phyloP scores from a whole-genome alignment of 2,113 vertebrate species.

The Microtus oregoni region DNA sequence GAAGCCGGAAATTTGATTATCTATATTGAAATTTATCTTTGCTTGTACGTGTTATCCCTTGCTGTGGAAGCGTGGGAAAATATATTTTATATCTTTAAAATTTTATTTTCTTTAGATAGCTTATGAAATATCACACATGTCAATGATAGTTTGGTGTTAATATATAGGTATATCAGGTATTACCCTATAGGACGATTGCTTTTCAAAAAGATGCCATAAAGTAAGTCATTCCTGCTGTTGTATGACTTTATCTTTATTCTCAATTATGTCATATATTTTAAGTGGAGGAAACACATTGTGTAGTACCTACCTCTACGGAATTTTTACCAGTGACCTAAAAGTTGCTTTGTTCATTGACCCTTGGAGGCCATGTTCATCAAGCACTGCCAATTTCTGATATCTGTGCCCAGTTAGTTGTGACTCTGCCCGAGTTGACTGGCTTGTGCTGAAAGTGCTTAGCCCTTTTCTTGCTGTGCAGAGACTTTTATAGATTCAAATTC shows the following conservation, averaged over 20 bases:
- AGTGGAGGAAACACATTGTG: not conserved
- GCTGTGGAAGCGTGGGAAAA: not conserved
- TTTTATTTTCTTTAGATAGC: not conserved
- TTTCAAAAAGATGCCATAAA: not conserved
- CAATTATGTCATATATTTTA: not conserved
- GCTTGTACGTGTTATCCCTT: not conserved
- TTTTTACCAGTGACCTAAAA: not conserved
- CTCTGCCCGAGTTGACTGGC: not conserved
- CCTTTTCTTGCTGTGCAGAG: not conserved
- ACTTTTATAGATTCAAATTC: slow-evolving; percentile 42
- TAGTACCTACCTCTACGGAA: not conserved
- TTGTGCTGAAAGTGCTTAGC: not conserved
- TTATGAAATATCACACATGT: not conserved
- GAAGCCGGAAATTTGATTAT: not conserved
- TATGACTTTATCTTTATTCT: not conserved
- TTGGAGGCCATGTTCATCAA: not conserved
- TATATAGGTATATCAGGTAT: not conserved
- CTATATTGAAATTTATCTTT: not conserved
- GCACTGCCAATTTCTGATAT: not conserved
- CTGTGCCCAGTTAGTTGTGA: not conserved
- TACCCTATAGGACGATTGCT: not conserved
- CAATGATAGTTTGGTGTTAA: not conserved
- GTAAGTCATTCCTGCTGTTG: not conserved
- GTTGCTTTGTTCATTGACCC: not conserved
- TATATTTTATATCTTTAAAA: not conserved